These are phyloP conservation scores for Tillus elongatus DNA, from an alignment of 2,888 invertebrate genomes.

Conservation along the genomic window DNA sequence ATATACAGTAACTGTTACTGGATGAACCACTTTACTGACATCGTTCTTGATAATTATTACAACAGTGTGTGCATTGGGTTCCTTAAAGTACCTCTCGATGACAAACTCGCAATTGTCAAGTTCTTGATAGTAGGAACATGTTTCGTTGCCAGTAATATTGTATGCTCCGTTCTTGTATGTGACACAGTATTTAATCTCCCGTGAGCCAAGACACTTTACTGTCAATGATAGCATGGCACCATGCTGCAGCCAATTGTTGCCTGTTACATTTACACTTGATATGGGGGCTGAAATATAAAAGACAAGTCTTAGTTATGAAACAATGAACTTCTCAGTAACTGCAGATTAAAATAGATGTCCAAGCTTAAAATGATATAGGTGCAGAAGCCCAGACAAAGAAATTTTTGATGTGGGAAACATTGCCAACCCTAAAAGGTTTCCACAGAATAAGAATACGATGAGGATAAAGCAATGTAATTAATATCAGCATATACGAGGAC, in stretches of 20 bases:
- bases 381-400: too few relatives aligned
- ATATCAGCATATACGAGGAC: too few relatives aligned
- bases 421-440: too few relatives aligned
- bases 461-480: too few relatives aligned
- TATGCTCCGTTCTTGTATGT: slow-evolving; percentile 54
- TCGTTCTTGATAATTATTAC: slow-evolving; percentile 71
- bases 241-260: slow-evolving; percentile 74
- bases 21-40: slow-evolving; percentile 58
- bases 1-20: slow-evolving; percentile 71
- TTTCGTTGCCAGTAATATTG: slow-evolving; percentile 70
- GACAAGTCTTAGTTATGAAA: too few relatives aligned
- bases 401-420: too few relatives aligned
- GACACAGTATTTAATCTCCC: slow-evolving; percentile 64
- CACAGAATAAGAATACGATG: too few relatives aligned
- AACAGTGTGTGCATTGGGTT: slow-evolving; percentile 65
- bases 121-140: slow-evolving; percentile 44
- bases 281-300: slow-evolving; percentile 54
- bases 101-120: slow-evolving; percentile 52
- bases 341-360: too few relatives aligned
- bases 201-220: slow-evolving; percentile 66
- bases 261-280: slow-evolving; percentile 57
- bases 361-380: too few relatives aligned
- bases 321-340: too few relatives aligned
- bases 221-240: slow-evolving; percentile 66
- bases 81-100: slow-evolving; percentile 59